Evolutionary conservation across 92 coral and sea anemone genomes (phyloP), one percentile per base, ranked within the genome.

Genomic region (Phenganax stokvisi): DNA sequence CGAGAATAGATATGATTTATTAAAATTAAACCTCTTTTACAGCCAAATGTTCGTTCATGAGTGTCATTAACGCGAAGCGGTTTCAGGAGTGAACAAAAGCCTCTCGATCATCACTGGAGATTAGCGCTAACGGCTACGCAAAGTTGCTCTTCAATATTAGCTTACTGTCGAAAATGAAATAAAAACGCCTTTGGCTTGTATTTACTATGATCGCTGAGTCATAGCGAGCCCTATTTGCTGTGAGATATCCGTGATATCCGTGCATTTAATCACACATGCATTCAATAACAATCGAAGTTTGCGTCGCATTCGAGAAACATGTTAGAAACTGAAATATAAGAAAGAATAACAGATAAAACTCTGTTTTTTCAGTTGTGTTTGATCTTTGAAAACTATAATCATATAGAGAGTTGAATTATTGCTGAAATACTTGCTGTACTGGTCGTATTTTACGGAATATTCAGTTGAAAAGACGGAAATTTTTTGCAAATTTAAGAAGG

Each of bases 81-180:
- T 79, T 79, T 79, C 74, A 63, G 83, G 63, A 63, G 83, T 79
- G 83, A 79, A 79, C 83, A 79, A 79, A 77, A 79, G 83, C 74
- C 62, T 54, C 83, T 63, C 83, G 83, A 79, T 79, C 83, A 79
- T 79, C 83, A 65, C 83, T 63, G 56, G 61, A 79, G 83, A 79
- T 79, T 79, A 79, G 59, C 44, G 83, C 73, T 79, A 79, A 79
- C 83, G 62, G 83, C 83, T 54, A 63, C 51, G 83, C 62, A 65
- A 63, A 79, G 63, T 65, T 79, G 73, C 73, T 55, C 54, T 76
- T 44, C 67, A 77, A 79, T 79, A 79, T 79, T 79, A 47, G 83
- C 74, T 79, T 79, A 79, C 20, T 52, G 59, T 79, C 74, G 83
- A 79, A 79, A 17, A n/a, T 64, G 83, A 79, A 79, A 79, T 54